Percentiles rank a stretch among this genome's conserved stretches.
These are phyloP conservation scores for Athene noctua DNA, from an alignment of 2,113 vertebrate genomes.

Conservation along the genomic window DNA sequence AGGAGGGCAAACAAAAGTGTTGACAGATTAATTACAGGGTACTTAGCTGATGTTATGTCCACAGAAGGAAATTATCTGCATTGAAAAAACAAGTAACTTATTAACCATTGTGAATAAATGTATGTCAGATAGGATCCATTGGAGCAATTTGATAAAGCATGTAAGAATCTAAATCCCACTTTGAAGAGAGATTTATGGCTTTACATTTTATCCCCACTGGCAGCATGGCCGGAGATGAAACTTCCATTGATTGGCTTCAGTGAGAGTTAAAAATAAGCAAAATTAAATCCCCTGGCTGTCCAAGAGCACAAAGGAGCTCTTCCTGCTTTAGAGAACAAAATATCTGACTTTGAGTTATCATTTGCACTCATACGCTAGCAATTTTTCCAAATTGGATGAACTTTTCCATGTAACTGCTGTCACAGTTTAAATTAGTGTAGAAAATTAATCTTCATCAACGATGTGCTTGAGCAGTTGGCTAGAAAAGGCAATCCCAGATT, in stretches of 20 bases:
- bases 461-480: not conserved
- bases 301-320: not conserved
- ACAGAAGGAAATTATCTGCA: not conserved
- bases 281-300: not conserved
- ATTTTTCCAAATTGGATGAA: not conserved
- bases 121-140: not conserved
- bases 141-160: not conserved
- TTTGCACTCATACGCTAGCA: not conserved
- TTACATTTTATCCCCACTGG: constrained; percentile 33
- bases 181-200: constrained; percentile 40
- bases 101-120: not conserved
- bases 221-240: not conserved
- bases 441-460: not conserved
- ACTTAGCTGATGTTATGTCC: not conserved
- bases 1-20: not conserved
- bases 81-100: not conserved
- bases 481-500: not conserved
- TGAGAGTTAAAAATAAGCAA: constrained; percentile 45
- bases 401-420: not conserved
- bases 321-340: not conserved
- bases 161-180: not conserved
- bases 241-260: constrained; percentile 24
- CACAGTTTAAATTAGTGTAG: not conserved
- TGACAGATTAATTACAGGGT: not conserved
- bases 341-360: not conserved